These are phyloP conservation scores for Staurois parvus DNA, from an alignment of 2,797 vertebrate genomes.

Conservation along the genomic window DNA sequence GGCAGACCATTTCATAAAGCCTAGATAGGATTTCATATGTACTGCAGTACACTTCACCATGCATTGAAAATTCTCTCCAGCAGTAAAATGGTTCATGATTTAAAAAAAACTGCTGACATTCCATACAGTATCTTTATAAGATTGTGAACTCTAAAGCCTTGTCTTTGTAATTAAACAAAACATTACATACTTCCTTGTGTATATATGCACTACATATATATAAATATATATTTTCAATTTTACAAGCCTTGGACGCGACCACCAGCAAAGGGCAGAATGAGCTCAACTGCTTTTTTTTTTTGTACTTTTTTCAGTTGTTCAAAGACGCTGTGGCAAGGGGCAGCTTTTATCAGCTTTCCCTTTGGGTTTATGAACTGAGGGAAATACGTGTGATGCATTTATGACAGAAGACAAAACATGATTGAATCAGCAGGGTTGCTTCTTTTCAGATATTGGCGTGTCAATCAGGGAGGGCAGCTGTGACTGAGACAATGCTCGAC, in stretches of 20 bases:
- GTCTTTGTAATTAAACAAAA: slow-evolving; percentile 26
- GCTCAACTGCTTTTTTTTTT: slow-evolving; percentile 72
- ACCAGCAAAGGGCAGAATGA: slow-evolving; percentile 65
- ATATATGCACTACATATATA: neutral
- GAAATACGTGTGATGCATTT: slow-evolving; percentile 32
- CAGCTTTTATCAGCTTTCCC: slow-evolving; percentile 74
- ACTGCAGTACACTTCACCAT: neutral
- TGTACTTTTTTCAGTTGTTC: slow-evolving; percentile 73
- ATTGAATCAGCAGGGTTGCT: slow-evolving; percentile 65
- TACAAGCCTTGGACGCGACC: slow-evolving; percentile 63
- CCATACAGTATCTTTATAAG: neutral
- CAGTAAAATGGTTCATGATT: neutral
- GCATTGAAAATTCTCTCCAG: neutral
- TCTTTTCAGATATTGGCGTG: slow-evolving; percentile 62
- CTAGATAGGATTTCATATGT: too few species aligned
- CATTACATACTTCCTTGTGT: neutral
- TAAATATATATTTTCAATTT: slow-evolving; percentile 6
- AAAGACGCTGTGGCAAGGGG: slow-evolving; percentile 69
- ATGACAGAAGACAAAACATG: slow-evolving; percentile 65
- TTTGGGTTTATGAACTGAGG: slow-evolving; percentile 59
- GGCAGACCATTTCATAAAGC: too few species aligned
- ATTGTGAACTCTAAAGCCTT: neutral
- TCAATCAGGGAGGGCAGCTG: slow-evolving; percentile 73
- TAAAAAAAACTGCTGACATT: neutral
- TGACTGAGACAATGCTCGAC: slow-evolving; percentile 40